A percentile compares a stretch with the other conserved stretches of the same genome.
Conservation (phyloP, 2,113 vertebrate genomes). For the Coreoperca whiteheadi region DNA sequence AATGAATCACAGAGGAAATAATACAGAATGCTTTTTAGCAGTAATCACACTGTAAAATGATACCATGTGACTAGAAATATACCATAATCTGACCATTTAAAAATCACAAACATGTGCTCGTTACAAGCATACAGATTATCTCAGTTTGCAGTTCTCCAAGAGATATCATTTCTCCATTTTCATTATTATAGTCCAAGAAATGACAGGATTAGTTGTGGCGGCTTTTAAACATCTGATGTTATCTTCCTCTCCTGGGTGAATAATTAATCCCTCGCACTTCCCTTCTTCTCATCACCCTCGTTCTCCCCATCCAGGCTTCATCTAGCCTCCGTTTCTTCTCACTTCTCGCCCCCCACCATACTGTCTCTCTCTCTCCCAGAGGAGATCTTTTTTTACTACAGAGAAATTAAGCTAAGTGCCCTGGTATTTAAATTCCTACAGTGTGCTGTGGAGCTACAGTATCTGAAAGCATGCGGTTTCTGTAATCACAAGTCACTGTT, state of each 20-base stretch:
- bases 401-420: conserved; percentile 59
- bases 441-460: conserved; percentile 13
- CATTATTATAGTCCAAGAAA: conserved; percentile 79
- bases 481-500: conserved; percentile 33
- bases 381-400: conserved; percentile 47
- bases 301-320: conserved; percentile 53
- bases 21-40: not conserved
- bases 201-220: conserved; percentile 83
- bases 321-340: conserved; percentile 40
- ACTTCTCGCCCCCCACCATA: not conserved
- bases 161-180: conserved; percentile 75
- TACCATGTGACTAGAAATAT: conserved; percentile 30
- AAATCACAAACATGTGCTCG: conserved; percentile 56
- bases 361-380: conserved; percentile 34
- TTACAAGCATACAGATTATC: conserved; percentile 73
- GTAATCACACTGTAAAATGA: conserved; percentile 23
- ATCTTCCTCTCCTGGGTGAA: conserved; percentile 81
- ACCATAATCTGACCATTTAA: conserved; percentile 50
- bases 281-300: conserved; percentile 56
- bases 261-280: conserved; percentile 81
- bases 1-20: not conserved
- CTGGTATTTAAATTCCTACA: conserved; percentile 60
- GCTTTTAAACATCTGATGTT: conserved; percentile 84
- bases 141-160: conserved; percentile 66
- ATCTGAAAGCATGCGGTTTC: conserved; percentile 38